Conservation (phyloP, 2,113 vertebrate species). For the Chauna torquata region DNA sequence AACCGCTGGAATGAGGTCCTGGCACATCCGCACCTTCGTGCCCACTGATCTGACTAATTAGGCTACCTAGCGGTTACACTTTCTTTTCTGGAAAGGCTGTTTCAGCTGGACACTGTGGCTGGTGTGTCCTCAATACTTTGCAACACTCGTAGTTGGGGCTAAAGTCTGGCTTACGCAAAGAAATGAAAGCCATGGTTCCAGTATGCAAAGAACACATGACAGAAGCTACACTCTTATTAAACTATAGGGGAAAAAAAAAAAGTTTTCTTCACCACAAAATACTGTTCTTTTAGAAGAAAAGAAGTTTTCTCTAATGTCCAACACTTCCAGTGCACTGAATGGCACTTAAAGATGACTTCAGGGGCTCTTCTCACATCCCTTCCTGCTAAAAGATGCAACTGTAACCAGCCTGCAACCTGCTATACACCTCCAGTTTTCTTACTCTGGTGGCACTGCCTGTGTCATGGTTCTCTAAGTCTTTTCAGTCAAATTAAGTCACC, state of each 20-base stretch:
- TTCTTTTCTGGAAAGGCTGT: conserved; percentile 5
- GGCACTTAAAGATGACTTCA: background rate
- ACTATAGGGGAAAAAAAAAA: background rate
- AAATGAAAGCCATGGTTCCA: background rate
- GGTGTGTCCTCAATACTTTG: background rate
- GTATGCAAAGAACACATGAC: background rate
- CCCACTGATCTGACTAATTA: conserved; percentile 78
- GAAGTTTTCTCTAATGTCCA: background rate
- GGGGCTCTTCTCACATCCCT: background rate
- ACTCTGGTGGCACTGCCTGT: background rate
- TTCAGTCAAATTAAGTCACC: background rate
- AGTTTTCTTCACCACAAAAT: background rate
- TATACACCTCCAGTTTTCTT: background rate
- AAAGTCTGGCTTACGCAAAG: background rate
- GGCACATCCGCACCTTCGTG: conserved; percentile 74
- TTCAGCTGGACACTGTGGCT: background rate
- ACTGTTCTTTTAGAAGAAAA: background rate
- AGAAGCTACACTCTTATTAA: background rate
- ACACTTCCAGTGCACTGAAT: background rate
- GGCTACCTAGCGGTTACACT: conserved; percentile 39
- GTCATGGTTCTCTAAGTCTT: background rate
- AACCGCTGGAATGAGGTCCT: conserved; percentile 70
- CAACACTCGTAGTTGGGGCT: background rate
- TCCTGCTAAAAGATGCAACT: background rate
- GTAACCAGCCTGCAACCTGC: background rate